Percentiles rank a stretch among this genome's conserved stretches.
These are phyloP conservation scores for Callinectes sapidus DNA, from an alignment of 2,888 invertebrate species.

Conservation along the genomic window DNA sequence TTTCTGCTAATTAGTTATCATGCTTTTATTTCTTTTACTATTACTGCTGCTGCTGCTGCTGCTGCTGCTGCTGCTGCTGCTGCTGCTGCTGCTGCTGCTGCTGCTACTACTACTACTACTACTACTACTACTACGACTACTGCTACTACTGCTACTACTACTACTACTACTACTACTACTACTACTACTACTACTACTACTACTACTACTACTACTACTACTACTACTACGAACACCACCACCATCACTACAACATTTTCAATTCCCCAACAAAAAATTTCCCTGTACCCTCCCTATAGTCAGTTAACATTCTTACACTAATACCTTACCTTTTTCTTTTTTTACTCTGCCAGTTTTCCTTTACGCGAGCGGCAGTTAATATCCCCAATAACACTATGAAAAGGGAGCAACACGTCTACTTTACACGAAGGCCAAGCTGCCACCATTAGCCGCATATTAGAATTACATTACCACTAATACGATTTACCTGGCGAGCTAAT, in stretches of 20 bases:
- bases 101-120: too few relatives aligned
- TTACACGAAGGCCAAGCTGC: neutral
- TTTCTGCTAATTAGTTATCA: too few relatives aligned
- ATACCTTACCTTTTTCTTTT: neutral
- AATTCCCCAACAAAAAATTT: neutral
- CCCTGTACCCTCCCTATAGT: neutral
- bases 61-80: too few relatives aligned
- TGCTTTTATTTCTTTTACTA: neutral
- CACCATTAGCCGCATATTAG: neutral
- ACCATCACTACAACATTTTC: neutral
- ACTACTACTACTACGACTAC: neutral
- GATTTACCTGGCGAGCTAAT: neutral
- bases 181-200: constrained; percentile 11
- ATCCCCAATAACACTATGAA: neutral
- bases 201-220: neutral
- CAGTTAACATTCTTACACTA: neutral
- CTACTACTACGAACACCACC: neutral
- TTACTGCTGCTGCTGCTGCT: neutral
- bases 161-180: constrained; percentile 25
- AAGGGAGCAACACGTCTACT: neutral
- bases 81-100: too few relatives aligned
- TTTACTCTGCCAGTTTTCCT: neutral
- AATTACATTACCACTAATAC: neutral
- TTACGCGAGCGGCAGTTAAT: neutral
- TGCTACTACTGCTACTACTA: neutral